Evolutionary conservation across 2,797 vertebrate species (phyloP).

Genomic region (Coreius guichenoti): DNA sequence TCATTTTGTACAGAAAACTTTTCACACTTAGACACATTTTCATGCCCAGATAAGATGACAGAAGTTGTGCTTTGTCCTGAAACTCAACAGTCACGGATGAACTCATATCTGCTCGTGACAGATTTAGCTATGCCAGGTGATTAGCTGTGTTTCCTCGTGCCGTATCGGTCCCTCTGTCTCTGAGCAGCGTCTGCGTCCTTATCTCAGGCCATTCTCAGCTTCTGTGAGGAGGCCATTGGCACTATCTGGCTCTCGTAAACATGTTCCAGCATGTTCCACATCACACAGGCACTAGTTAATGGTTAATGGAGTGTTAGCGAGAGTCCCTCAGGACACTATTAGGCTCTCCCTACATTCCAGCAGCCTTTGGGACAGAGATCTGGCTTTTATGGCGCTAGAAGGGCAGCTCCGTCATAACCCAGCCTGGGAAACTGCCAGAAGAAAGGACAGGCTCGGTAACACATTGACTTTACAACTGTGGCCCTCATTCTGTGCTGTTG

Average conservation of each 20-base stretch:
- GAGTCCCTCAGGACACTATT: constrained; percentile 56
- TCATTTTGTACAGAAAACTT: not conserved
- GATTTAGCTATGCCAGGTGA: constrained; percentile 68
- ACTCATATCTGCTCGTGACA: constrained; percentile 59
- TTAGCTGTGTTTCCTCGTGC: constrained; percentile 76
- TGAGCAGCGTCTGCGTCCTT: constrained; percentile 61
- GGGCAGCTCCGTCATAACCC: constrained; percentile 16
- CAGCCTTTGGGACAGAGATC: constrained; percentile 47
- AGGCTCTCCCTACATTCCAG: constrained; percentile 40
- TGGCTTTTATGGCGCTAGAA: constrained; percentile 31
- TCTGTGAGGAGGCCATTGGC: constrained; percentile 63
- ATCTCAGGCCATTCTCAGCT: constrained; percentile 69
- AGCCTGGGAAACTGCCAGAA: constrained; percentile 34
- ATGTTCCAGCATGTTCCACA: constrained; percentile 57
- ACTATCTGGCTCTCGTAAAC: constrained; percentile 64
- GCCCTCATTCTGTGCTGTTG: not conserved
- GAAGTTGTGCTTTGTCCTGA: not conserved
- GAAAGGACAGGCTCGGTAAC: not conserved
- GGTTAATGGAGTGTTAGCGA: constrained; percentile 56
- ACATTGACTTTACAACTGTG: constrained; percentile 34
- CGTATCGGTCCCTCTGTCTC: constrained; percentile 43
- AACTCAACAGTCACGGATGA: constrained; percentile 12
- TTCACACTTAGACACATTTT: not conserved
- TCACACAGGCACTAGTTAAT: constrained; percentile 56
- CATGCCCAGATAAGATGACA: constrained; percentile 48